Base-by-base conservation (phyloP, 2,888 invertebrate species). In the Barypeithes pellucidus region DNA sequence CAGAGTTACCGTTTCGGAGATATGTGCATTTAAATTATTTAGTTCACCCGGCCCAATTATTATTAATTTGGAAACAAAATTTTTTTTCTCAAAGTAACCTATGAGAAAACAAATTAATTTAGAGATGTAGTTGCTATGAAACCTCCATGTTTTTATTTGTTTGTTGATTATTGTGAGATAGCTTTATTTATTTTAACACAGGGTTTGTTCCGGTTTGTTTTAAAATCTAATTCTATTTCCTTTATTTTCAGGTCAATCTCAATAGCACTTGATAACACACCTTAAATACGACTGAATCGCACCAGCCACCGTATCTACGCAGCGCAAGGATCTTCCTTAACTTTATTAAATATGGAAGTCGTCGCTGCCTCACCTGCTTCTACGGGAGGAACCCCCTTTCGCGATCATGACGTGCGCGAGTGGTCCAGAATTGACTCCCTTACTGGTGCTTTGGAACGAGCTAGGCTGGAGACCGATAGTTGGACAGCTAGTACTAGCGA, bases 391-490 rank as follows among this genome's bases (percentile, higher is more conserved):
- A 83, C 83, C 50, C 88, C 88, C 16, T 88, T 87, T 79, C 87
- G 87, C 79, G 88, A 88, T 77, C 88, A 87, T 80, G 88, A 89
- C 81, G 88, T 89, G 76, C 86, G 87, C 80, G 89, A 89, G 80
- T 89, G 89, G 89, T 88, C 88, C 69, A 84, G 87, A 75, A 83
- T 88, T 76, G 88, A 89, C 82, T 85, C 86, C 77, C 83, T 89
- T 77, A 89, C 88, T 39, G 89, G 89, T 22, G 88, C 88, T 80
- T 82, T 88, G 79, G 89, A 89, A 81, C 84, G 87, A 76, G 89
- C 89, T 39, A 83, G 89, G 39, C 83, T 88, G 39, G 88, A 89
- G 82, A 88, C 88, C 36, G 88, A 88, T 80, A 87, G 87, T 76
- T 89, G 89, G 89, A 83, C 87, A 52, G 86, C 88, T 29, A 87